A percentile compares a stretch with the other conserved stretches of the same genome.
These are phyloP conservation scores for Halcyon badia DNA, from an alignment of 2,797 vertebrate species.

Conservation along the genomic window DNA sequence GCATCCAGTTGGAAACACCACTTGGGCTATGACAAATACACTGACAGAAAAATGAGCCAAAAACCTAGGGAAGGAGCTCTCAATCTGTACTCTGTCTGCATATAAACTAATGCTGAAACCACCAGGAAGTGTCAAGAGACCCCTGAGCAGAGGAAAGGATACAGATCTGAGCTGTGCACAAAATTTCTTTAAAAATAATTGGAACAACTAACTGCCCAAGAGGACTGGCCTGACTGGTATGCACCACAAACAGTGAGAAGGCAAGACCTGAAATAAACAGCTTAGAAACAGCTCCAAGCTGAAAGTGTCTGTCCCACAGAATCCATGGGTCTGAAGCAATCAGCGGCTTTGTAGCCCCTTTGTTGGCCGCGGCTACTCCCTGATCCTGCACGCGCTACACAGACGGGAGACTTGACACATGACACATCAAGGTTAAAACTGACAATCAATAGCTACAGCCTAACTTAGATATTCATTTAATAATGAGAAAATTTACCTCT, in stretches of 20 bases:
- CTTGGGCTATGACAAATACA: conserved; percentile 49
- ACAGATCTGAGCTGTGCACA: not conserved
- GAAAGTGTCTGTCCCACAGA: not conserved
- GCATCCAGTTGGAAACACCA: conserved; percentile 54
- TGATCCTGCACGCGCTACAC: not conserved
- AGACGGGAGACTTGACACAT: not conserved
- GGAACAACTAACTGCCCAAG: not conserved
- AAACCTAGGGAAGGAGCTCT: conserved; percentile 9
- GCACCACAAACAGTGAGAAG: not conserved
- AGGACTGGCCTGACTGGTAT: not conserved
- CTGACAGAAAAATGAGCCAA: conserved; percentile 15
- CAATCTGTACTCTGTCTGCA: conserved; percentile 24
- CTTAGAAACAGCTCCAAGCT: not conserved
- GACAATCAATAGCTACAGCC: conserved; percentile 42
- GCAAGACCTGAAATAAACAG: not conserved
- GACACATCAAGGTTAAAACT: conserved; percentile 32
- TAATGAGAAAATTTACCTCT: conserved; percentile 63
- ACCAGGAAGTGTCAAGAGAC: conserved; percentile 21
- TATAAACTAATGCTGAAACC: conserved; percentile 51
- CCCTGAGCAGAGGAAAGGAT: not conserved
- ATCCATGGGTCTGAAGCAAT: not conserved
- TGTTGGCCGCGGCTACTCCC: not conserved
- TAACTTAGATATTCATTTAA: not conserved
- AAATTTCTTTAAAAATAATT: conserved; percentile 42
- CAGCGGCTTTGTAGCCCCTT: not conserved